A percentile compares a stretch with the other conserved stretches of the same genome.
Evolutionary conservation across 2,888 invertebrate species (phyloP).

Genomic region (Autographa gamma): DNA sequence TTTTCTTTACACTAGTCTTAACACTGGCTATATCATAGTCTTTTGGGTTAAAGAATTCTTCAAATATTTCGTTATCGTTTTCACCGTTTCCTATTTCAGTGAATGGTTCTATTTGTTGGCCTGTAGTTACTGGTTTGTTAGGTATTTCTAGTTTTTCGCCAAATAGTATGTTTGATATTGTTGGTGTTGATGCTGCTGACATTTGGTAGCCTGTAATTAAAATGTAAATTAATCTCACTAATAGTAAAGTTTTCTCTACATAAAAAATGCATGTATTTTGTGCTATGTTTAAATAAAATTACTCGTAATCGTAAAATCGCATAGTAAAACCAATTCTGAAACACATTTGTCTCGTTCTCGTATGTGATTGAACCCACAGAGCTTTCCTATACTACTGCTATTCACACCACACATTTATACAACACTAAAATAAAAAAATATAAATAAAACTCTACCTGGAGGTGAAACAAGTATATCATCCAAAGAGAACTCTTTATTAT

Average conservation of each 20-base stretch:
- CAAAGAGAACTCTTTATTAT: constrained; percentile 67
- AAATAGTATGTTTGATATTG: constrained; percentile 79
- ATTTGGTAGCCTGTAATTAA: constrained; percentile 46
- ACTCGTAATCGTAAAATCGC: too few relatives aligned
- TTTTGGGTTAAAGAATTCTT: constrained; percentile 65
- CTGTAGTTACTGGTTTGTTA: constrained; percentile 25
- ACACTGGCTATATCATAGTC: constrained; percentile 25
- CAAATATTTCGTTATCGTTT: constrained; percentile 63
- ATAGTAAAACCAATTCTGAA: too few relatives aligned
- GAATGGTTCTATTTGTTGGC: constrained; percentile 41
- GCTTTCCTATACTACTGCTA: too few relatives aligned
- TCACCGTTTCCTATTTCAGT: constrained; percentile 58
- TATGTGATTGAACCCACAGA: too few relatives aligned
- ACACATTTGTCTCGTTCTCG: too few relatives aligned
- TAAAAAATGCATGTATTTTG: too few relatives aligned
- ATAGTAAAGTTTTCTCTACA: too few relatives aligned
- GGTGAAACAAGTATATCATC: constrained; percentile 76
- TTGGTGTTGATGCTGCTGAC: constrained; percentile 73
- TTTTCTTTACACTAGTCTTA: constrained; percentile 15
- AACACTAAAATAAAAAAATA: too few relatives aligned
- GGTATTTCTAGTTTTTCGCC: constrained; percentile 66
- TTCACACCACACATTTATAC: too few relatives aligned
- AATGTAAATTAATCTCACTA: too few relatives aligned
- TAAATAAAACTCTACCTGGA: constrained; percentile 65
- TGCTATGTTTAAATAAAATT: too few relatives aligned